phyloP scores from a whole-genome alignment of 1,140 invertebrate species.

The Penaeus chinensis region DNA sequence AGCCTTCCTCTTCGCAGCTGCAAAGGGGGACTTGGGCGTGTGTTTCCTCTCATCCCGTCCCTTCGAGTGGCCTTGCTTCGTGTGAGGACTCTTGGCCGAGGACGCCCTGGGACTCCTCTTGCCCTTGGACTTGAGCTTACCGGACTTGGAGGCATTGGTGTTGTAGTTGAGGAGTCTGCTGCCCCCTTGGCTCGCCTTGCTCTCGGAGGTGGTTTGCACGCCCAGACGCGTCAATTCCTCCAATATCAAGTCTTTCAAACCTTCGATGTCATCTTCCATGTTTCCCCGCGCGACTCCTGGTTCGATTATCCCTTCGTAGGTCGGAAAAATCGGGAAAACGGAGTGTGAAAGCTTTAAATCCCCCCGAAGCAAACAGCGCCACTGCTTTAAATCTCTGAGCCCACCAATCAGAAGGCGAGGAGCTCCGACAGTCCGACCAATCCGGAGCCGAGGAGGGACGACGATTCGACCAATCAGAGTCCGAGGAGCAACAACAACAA shows the following conservation, averaged over 20 bases:
- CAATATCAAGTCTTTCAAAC: conserved; percentile 50
- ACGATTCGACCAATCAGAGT: too few relatives aligned
- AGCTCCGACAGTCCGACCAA: too few relatives aligned
- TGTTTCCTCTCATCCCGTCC: conserved; percentile 38
- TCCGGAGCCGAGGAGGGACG: too few relatives aligned
- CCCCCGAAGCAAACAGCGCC: background rate
- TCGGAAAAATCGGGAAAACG: background rate
- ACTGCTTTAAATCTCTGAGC: conserved; percentile 11
- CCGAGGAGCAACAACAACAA: too few relatives aligned
- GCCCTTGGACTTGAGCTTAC: conserved; percentile 27
- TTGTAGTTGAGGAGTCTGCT: conserved; percentile 35
- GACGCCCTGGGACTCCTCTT: conserved; percentile 4
- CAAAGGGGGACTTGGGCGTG: conserved; percentile 54
- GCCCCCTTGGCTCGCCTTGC: conserved; percentile 30
- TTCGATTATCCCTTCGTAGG: too few relatives aligned
- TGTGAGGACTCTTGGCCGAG: conserved; percentile 22
- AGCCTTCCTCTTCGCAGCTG: conserved; percentile 48
- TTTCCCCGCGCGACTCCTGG: background rate
- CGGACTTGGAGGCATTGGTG: conserved; percentile 13
- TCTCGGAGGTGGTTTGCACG: conserved; percentile 18
- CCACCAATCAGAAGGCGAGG: conserved; percentile 8
- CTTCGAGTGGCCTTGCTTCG: background rate
- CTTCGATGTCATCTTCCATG: conserved; percentile 54
- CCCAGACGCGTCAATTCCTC: conserved; percentile 54
- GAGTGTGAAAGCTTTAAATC: background rate